These are phyloP conservation scores for Holotrichia oblita DNA, from an alignment of 1,140 invertebrate species.

Conservation along the genomic window DNA sequence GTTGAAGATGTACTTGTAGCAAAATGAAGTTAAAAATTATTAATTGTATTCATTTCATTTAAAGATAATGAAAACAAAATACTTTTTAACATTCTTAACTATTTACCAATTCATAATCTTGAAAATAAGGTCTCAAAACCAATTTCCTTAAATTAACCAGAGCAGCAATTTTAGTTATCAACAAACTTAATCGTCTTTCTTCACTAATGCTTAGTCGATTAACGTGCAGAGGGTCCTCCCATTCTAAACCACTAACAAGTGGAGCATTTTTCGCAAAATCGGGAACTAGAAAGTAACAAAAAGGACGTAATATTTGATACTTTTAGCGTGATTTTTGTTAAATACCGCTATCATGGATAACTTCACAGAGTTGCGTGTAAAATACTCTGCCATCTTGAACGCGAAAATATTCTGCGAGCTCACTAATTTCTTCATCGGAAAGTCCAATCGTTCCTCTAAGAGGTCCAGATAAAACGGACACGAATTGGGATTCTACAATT, in stretches of 20 bases:
- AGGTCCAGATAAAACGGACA: constrained; percentile 71
- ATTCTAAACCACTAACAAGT: constrained; percentile 67
- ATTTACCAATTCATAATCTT: constrained; percentile 76
- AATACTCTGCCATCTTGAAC: constrained; percentile 75
- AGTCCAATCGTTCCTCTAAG: constrained; percentile 70
- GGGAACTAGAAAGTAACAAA: constrained; percentile 56
- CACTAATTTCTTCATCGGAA: constrained; percentile 72
- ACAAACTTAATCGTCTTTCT: constrained; percentile 68
- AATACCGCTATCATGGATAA: constrained; percentile 70
- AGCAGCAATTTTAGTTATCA: constrained; percentile 74
- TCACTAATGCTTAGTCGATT: constrained; percentile 70
- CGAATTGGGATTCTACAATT: constrained; percentile 72
- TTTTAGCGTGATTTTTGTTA: constrained; percentile 47
- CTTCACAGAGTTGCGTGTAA: constrained; percentile 75
- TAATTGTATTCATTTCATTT: not conserved
- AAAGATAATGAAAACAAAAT: constrained; percentile 21
- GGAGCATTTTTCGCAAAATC: constrained; percentile 63
- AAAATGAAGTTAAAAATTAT: no score
- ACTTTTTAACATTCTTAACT: not conserved
- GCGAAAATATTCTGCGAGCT: constrained; percentile 77
- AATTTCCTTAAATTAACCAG: constrained; percentile 65
- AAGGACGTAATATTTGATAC: constrained; percentile 33
- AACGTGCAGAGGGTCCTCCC: constrained; percentile 69
- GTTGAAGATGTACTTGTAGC: no score
- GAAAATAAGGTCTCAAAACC: constrained; percentile 74